Evolutionary conservation across 2,797 vertebrate genomes (phyloP), one percentile per base, ranked within the genome.

Genomic region (Pangasius larnaudii): DNA sequence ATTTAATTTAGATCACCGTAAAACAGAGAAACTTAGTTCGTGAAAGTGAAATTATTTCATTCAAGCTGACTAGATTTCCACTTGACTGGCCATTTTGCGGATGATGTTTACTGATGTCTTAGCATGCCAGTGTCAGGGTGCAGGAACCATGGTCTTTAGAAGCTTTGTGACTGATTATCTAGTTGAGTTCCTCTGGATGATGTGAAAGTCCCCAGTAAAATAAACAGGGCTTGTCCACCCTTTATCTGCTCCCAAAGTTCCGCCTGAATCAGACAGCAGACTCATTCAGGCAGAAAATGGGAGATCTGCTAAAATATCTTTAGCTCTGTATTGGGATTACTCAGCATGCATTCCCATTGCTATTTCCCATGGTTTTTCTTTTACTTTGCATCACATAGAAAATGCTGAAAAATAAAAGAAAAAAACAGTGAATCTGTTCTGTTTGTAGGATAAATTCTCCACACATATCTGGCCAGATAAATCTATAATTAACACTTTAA

Each of bases 281-380:
- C 49, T 86, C 91, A 33, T 86, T 94, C 92, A 93, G 95, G 95
- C 93, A 93, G 89, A 94, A 91, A 93, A 95, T 90, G 91, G 93
- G 94, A 96, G 95, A 95, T 95, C 93, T 91, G 92, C 92, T 96
- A 95, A 96, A 96, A 95, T 93, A 96, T 94, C 95, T 95, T 94
- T 92, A 94, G 94, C 93, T 91, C 90, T 91, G 92, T 36, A 86
- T 69, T 86, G 49, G 89, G 95, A 96, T 96, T 95, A 95, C 89
- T 72, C 87, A 7, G 56, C 84, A 89, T 92, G 91, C 94, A 95
- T 95, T 96, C 95, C 94, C 74, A 61, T 74, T 67, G 24, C 79
- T 49, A 85, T 84, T 77, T 85, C 36, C 61, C 58, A 67, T 33
- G 83, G n/a, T 58, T 78, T 85, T 33, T 51, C 33, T 85, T 85